Base-by-base conservation (phyloP, 2,888 invertebrate genomes). In the Nomada hirtipes region DNA sequence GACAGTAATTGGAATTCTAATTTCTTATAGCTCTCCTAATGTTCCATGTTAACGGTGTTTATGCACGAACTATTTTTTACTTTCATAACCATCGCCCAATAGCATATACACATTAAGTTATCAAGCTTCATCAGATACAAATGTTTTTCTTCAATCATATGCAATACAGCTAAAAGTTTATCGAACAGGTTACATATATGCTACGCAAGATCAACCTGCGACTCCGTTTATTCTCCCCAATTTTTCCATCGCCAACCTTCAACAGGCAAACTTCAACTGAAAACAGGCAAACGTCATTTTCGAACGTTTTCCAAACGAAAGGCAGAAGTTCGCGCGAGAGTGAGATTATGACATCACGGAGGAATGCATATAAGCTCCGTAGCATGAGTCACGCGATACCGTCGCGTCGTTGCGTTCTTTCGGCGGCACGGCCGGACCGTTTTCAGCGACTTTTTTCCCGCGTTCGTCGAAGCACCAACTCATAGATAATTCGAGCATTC, bases 301-400 rank as follows among this genome's bases (percentile, higher is more conserved):
- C 47, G 15, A 47, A 13, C 57, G 47, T 20, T 67, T 79, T 70
- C 26, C 55, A 29, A 50, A 42, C 57, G 7, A 29, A 29, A 42
- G 50, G 67, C 63, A 67, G 77, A 71, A 67, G 65, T 70, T 61
- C 26, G 68, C 29, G n/a, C 52, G 61, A 50, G 69, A 71, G 42
- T 63, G 20, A 81, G 74, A 78, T 87, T 88, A 90, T 92, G 92
- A 92, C 93, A 92, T 93, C 93, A 91, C 88, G 84, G 69, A 79
- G 92, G 92, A 93, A 93, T 93, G 92, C 47, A 73, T 89, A 90
- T 89, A 90, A 88, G 88, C 86, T 88, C 88, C 85, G 87, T 83
- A 85, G 90, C 83, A 86, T 92, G 92, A 93, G 86, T 92, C 93
- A 92, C 79, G 77, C 88, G 83, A 86, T 83, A 76, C 67, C 72